phyloP scores from a whole-genome alignment of 2,797 vertebrate genomes.

The Vultur gryphus region DNA sequence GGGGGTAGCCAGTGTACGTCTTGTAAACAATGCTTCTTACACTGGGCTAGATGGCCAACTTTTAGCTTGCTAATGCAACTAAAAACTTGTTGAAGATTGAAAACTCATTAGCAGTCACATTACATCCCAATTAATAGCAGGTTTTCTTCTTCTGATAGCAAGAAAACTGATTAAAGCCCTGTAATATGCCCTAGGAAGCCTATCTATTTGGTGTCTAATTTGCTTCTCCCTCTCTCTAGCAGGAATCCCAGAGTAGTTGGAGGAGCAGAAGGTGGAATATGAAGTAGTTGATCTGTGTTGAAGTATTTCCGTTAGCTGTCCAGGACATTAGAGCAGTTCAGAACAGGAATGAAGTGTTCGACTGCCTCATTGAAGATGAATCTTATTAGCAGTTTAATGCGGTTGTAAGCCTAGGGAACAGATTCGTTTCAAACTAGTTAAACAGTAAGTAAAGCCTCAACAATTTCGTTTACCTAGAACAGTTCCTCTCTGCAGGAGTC shows the following conservation, averaged over 20 bases:
- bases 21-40: background rate
- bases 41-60: background rate
- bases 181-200: background rate
- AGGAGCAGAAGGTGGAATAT: constrained; percentile 2
- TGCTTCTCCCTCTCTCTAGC: background rate
- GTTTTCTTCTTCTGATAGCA: background rate
- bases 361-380: constrained; percentile 17
- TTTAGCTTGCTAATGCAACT: background rate
- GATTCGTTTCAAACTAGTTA: constrained; percentile 39
- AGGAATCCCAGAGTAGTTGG: background rate
- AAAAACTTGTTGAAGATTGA: background rate
- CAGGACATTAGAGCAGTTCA: background rate
- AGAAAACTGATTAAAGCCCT: background rate
- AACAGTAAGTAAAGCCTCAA: constrained; percentile 39
- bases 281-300: background rate
- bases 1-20: background rate
- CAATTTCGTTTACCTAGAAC: constrained; percentile 51
- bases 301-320: background rate
- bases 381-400: constrained; percentile 41
- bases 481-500: constrained; percentile 57
- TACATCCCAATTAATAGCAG: background rate
- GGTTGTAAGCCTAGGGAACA: constrained; percentile 22
- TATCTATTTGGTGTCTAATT: background rate
- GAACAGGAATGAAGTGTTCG: constrained; percentile 14
- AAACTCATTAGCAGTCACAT: background rate